Conservation (phyloP, 92 coral and sea anemone genomes). For the Bergia puertoricense region DNA sequence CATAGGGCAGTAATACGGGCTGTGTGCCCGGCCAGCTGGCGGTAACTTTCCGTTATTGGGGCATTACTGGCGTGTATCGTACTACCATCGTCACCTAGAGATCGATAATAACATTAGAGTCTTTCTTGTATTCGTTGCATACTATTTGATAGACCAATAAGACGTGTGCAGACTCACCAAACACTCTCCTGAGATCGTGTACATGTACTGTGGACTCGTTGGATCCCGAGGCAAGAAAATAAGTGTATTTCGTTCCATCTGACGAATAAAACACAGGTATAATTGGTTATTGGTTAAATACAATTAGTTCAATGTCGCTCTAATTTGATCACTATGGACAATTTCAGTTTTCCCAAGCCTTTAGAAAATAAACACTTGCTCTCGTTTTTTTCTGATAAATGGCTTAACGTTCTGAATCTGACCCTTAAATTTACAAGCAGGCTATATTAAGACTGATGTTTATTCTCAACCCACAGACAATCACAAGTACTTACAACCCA, state of each 20-base stretch:
- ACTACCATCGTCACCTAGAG: slow-evolving; percentile 15
- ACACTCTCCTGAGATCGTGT: slow-evolving; percentile 73
- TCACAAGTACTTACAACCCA: too few species aligned
- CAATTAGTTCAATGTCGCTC: too few species aligned
- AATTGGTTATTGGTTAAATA: not conserved
- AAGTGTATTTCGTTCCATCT: slow-evolving; percentile 47
- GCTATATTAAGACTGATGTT: too few species aligned
- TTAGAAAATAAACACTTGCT: too few species aligned
- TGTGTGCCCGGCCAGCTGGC: slow-evolving; percentile 85
- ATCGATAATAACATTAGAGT: not conserved
- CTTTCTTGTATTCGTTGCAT: not conserved
- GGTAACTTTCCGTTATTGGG: slow-evolving; percentile 73
- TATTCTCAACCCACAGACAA: too few species aligned
- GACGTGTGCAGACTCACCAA: slow-evolving; percentile 46
- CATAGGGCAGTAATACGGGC: slow-evolving; percentile 87
- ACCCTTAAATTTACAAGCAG: too few species aligned
- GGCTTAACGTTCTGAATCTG: too few species aligned
- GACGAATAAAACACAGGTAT: not conserved
- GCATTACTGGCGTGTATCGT: slow-evolving; percentile 34
- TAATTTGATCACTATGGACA: too few species aligned
- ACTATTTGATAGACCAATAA: not conserved
- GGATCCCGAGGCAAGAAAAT: slow-evolving; percentile 90
- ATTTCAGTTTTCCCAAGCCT: too few species aligned
- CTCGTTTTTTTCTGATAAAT: too few species aligned
- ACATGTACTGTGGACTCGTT: slow-evolving; percentile 83